A percentile compares a stretch with the other conserved stretches of the same genome.
Conservation (phyloP, 1,140 invertebrate species). For the Eulimnadia texana region DNA sequence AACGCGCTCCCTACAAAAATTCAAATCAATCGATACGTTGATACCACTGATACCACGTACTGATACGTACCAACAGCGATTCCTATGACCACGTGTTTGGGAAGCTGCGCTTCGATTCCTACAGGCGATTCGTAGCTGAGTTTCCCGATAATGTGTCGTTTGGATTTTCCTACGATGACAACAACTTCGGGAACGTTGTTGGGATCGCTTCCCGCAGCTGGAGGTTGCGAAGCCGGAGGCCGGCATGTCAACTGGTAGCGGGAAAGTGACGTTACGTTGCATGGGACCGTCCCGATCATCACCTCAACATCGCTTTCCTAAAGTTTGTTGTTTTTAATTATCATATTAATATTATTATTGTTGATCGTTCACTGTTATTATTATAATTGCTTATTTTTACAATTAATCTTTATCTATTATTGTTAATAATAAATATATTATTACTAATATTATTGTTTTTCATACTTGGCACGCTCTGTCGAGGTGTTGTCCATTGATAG, state of each 20-base stretch:
- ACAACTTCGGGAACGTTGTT: conserved; percentile 61
- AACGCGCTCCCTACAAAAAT: conserved; percentile 36
- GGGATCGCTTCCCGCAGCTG: conserved; percentile 36
- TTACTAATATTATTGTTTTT: not conserved
- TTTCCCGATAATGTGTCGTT: conserved; percentile 74
- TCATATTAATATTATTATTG: not conserved
- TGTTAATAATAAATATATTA: not conserved
- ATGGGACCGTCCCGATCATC: conserved; percentile 71
- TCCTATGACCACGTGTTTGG: conserved; percentile 62
- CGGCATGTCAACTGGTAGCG: conserved; percentile 77
- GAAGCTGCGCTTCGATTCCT: conserved; percentile 54
- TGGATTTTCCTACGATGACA: conserved; percentile 65
- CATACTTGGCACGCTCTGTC: conserved; percentile 49
- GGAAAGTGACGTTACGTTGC: conserved; percentile 83
- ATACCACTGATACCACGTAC: not conserved
- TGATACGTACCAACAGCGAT: conserved; percentile 41
- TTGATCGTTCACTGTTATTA: not conserved
- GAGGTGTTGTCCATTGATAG: conserved; percentile 84
- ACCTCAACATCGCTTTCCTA: conserved; percentile 77
- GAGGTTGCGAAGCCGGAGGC: conserved; percentile 59
- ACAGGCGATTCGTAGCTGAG: conserved; percentile 76
- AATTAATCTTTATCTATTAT: not conserved
- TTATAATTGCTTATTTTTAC: not conserved
- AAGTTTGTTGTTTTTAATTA: not conserved
- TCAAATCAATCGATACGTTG: not conserved